Evolutionary conservation across 2,797 vertebrate genomes (phyloP).

Genomic region (Sebastes steindachneri): DNA sequence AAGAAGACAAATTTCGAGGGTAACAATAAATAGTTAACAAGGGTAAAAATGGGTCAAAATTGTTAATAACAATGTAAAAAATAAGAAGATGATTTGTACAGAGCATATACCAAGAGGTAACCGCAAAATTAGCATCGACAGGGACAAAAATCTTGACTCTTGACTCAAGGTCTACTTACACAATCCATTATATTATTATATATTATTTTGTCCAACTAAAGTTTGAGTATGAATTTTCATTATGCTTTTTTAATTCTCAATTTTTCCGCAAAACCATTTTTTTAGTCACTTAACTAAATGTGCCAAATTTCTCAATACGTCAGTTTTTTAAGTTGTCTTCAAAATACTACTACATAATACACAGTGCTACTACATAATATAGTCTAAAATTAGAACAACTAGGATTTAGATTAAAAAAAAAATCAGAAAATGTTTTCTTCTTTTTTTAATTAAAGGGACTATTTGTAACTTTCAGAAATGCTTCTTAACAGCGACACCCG

Average conservation of each 20-base stretch:
- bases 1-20: not conserved
- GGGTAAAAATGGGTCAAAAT: not conserved
- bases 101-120: no score
- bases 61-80: no score
- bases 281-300: not conserved
- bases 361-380: no score
- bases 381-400: not conserved
- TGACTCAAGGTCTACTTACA: no score
- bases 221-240: not conserved
- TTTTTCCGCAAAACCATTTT: not conserved
- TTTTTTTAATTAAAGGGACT: not conserved
- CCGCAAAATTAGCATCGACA: no score
- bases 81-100: no score
- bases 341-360: no score
- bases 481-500: no score
- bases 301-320: not conserved
- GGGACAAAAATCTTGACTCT: no score
- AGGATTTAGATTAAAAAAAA: not conserved
- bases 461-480: no score
- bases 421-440: not conserved
- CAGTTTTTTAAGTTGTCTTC: no score
- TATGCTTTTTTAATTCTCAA: not conserved
- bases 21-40: not conserved
- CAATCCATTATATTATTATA: no score
- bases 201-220: not conserved